These are phyloP conservation scores for Pomatorhinus ruficollis DNA, from an alignment of 2,113 vertebrate genomes.

Conservation along the genomic window DNA sequence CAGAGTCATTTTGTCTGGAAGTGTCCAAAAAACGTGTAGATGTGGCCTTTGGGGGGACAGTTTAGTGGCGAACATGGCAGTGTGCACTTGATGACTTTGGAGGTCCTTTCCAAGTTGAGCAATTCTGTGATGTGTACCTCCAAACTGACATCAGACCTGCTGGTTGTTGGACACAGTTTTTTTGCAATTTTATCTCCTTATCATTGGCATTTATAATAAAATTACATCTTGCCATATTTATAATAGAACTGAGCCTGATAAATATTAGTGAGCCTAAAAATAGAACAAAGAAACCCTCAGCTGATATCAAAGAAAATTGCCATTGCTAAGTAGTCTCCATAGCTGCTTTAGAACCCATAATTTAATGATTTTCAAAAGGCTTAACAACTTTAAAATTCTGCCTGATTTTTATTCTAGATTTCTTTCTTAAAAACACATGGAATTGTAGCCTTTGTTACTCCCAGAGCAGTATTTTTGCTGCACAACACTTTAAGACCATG, in stretches of 20 bases:
- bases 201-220: neutral
- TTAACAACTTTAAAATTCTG: neutral
- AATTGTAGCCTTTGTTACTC: neutral
- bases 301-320: neutral
- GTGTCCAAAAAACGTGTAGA: fast-evolving
- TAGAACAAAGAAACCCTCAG: neutral
- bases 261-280: neutral
- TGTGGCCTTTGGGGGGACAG: neutral
- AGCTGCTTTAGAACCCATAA: neutral
- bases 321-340: neutral
- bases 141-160: neutral
- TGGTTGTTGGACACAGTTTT: neutral
- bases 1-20: neutral
- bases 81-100: neutral
- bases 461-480: neutral
- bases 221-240: neutral
- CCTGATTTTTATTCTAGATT: neutral
- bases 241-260: neutral
- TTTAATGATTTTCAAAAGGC: neutral
- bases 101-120: neutral
- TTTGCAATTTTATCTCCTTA: neutral
- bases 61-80: neutral
- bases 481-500: neutral
- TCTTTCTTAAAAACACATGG: neutral
- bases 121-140: neutral